Percentiles rank a stretch among this genome's conserved stretches.
phyloP scores from a whole-genome alignment of 1,140 invertebrate genomes.

The Trachelipus rathkii region DNA sequence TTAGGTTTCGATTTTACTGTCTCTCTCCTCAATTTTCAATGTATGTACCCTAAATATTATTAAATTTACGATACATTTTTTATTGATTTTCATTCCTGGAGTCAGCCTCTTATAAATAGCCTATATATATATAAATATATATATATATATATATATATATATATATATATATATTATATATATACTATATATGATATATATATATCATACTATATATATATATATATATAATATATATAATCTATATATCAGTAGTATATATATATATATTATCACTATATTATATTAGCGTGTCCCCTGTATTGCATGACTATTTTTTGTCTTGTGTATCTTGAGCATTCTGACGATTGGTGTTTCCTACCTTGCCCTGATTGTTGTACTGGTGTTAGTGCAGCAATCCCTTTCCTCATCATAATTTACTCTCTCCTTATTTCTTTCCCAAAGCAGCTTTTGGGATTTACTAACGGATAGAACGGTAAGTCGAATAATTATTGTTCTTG shows the following conservation, averaged over 20 bases:
- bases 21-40: too few relatives aligned
- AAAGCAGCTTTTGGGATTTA: constrained; percentile 49
- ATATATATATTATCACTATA: constrained; percentile 9
- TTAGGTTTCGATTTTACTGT: too few relatives aligned
- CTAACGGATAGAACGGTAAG: constrained; percentile 49
- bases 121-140: not conserved
- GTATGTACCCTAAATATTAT: too few relatives aligned
- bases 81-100: too few relatives aligned
- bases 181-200: constrained; percentile 8
- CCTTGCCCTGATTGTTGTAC: constrained; percentile 43
- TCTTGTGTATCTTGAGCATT: too few relatives aligned
- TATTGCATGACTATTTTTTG: too few relatives aligned
- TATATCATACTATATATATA: not conserved
- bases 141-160: constrained; percentile 11
- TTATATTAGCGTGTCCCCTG: too few relatives aligned
- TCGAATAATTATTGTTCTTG: constrained; percentile 31
- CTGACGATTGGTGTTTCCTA: too few relatives aligned
- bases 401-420: constrained; percentile 46
- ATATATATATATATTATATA: constrained; percentile 10
- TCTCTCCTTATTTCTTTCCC: constrained; percentile 45
- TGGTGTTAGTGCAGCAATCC: constrained; percentile 45
- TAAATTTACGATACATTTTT: too few relatives aligned
- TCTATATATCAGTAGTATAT: constrained; percentile 10
- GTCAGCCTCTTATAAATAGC: too few relatives aligned
- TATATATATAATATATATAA: constrained; percentile 2